Base-by-base conservation (phyloP, 2,888 invertebrate genomes). In the Sminthurides aquaticus region DNA sequence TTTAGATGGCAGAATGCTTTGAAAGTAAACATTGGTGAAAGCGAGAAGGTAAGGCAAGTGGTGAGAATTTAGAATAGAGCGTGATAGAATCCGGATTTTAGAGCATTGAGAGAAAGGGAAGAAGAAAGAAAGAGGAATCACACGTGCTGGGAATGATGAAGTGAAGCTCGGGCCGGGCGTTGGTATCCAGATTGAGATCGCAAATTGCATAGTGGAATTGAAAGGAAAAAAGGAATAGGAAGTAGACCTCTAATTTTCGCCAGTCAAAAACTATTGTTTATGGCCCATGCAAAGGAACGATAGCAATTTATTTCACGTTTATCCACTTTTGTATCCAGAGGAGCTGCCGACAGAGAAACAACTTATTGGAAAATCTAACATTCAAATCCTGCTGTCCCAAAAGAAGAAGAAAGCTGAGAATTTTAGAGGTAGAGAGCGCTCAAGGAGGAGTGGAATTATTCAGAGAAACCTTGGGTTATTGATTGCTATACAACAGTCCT, bases 231-330 rank as follows among this genome's bases (percentile, higher is more conserved):
- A 52, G 52, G 52, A 52, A 52, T 52, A 52, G 52, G 20, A 52
- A 52, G 52, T 52, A 64, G 59, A 63, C 68, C 68, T 57, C 63
- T 68, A 68, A 66, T 68, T 68, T 66, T 64, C 62, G 57, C 68
- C 66, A 60, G 68, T 68, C 68, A 68, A 62, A 68, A 66, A 68
- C 54, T 60, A 61, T 68, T 68, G 68, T 68, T 68, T 68, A 68
- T 66, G 68, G 64, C 56, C 66, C 68, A 68, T 68, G 66, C 68
- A 66, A 68, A 68, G 62, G 61, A 64, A 60, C 66, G 66, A 66
- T 66, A 57, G 60, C 60, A 52, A 68, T 66, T 68, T 64, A 55
- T 64, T 64, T 62, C 62, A 27, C 25, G 20, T 20, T 52, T 62
- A 3, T 28, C 34, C 58, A 2, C 18, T 20, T 27, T 58, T 34